Conservation (phyloP, 1,140 invertebrate genomes). For the Cecropterus lyciades region DNA sequence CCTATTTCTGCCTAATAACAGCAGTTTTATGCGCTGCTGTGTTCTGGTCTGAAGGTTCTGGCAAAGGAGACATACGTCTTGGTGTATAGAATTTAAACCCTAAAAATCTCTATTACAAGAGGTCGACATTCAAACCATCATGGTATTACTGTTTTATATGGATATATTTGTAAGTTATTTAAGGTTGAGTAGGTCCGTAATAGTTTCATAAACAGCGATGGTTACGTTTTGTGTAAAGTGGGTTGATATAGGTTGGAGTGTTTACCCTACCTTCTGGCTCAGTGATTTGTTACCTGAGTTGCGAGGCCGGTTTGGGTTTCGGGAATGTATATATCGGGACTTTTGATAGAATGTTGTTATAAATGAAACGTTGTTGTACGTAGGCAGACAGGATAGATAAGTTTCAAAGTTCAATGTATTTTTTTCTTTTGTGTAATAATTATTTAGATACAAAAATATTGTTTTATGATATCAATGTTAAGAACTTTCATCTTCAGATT, state of each 20-base stretch:
- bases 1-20: too few species aligned
- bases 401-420: background rate
- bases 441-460: too few species aligned
- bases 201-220: constrained; percentile 13
- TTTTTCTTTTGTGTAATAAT: too few species aligned
- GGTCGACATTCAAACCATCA: background rate
- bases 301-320: constrained; percentile 6
- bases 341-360: background rate
- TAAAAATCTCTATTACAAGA: too few species aligned
- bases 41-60: too few species aligned
- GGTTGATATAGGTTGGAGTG: constrained; percentile 4
- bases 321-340: constrained; percentile 1
- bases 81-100: too few species aligned
- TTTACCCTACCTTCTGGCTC: background rate
- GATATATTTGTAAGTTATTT: background rate
- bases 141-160: too few species aligned
- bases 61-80: too few species aligned
- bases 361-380: background rate
- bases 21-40: too few species aligned
- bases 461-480: too few species aligned
- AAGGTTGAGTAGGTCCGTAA: background rate
- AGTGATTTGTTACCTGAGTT: constrained; percentile 18
- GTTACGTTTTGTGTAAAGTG: constrained; percentile 4
- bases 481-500: too few species aligned
- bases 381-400: background rate